Conservation (phyloP, 2,888 invertebrate species). For the Pandemis corylana region DNA sequence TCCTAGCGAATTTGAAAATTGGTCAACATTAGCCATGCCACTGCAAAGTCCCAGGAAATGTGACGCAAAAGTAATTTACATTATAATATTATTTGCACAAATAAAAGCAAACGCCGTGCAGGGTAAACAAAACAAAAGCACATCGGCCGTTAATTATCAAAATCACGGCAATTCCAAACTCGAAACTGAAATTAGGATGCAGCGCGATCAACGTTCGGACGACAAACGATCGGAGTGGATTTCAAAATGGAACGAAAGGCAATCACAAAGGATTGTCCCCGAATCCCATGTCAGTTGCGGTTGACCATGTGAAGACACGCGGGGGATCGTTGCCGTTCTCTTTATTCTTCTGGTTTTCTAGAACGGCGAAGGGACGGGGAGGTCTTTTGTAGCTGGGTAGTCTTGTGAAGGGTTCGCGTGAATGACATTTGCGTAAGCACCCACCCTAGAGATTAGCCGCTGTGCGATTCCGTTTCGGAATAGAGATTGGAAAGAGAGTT, state of each 20-base stretch:
- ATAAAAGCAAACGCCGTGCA: not conserved
- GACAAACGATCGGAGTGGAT: conserved; percentile 57
- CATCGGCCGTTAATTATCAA: conserved; percentile 29
- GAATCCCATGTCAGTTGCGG: conserved; percentile 61
- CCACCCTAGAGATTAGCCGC: conserved; percentile 73
- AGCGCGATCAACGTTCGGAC: conserved; percentile 50
- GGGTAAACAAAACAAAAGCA: conserved; percentile 31
- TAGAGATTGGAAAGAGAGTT: conserved; percentile 11
- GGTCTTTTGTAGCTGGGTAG: conserved; percentile 54
- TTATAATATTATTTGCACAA: not conserved
- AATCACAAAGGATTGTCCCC: conserved; percentile 69
- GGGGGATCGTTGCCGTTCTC: conserved; percentile 44
- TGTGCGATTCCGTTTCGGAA: conserved; percentile 37
- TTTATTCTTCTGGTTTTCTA: conserved; percentile 44
- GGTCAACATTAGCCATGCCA: not conserved
- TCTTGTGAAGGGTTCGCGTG: conserved; percentile 67
- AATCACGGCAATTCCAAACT: conserved; percentile 34
- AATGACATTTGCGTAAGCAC: conserved; percentile 77
- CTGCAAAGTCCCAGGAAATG: no score
- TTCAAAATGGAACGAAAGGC: conserved; percentile 67
- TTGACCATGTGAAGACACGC: conserved; percentile 52
- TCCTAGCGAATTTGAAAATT: no score
- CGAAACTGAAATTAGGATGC: conserved; percentile 47
- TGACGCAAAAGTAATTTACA: no score
- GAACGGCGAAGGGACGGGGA: conserved; percentile 47